phyloP scores from a whole-genome alignment of 2,113 vertebrate species.

The Collichthys lucidus region DNA sequence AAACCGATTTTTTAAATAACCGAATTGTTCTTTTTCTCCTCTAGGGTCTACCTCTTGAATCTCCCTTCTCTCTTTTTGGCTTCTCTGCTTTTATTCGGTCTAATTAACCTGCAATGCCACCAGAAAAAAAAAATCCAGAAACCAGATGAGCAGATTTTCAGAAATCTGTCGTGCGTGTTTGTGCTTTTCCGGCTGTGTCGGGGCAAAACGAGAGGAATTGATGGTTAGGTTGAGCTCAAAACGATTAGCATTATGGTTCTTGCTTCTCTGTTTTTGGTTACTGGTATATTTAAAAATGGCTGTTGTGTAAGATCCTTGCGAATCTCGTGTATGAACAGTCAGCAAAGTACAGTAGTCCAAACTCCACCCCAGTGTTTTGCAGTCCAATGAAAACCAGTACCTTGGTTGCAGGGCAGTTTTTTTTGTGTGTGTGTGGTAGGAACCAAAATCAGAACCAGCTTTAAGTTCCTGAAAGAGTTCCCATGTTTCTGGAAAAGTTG shows the following conservation, averaged over 20 bases:
- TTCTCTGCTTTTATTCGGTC: neutral
- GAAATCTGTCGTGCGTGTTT: neutral
- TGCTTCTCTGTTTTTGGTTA: neutral
- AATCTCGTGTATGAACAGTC: neutral
- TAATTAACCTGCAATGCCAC: neutral
- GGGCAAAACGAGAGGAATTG: neutral
- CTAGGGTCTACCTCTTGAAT: neutral
- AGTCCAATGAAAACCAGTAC: slow-evolving; percentile 28
- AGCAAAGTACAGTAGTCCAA: slow-evolving; percentile 16
- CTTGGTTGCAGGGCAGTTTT: slow-evolving; percentile 22
- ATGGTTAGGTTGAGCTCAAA: neutral
- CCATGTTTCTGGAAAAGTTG: slow-evolving; percentile 20
- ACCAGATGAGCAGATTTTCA: neutral
- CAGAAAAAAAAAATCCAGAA: neutral
- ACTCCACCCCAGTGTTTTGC: slow-evolving; percentile 10
- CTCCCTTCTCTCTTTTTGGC: neutral
- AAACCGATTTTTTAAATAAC: neutral
- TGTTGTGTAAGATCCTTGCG: neutral
- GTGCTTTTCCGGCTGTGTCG: neutral
- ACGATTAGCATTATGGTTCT: neutral
- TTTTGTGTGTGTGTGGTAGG: slow-evolving; percentile 3
- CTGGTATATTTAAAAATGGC: slow-evolving; percentile 12
- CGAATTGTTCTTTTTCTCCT: neutral
- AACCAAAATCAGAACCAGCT: slow-evolving; percentile 41
- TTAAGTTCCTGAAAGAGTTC: slow-evolving; percentile 31